Evolutionary conservation across 2,113 vertebrate species (phyloP).

Genomic region (Odontesthes bonariensis): DNA sequence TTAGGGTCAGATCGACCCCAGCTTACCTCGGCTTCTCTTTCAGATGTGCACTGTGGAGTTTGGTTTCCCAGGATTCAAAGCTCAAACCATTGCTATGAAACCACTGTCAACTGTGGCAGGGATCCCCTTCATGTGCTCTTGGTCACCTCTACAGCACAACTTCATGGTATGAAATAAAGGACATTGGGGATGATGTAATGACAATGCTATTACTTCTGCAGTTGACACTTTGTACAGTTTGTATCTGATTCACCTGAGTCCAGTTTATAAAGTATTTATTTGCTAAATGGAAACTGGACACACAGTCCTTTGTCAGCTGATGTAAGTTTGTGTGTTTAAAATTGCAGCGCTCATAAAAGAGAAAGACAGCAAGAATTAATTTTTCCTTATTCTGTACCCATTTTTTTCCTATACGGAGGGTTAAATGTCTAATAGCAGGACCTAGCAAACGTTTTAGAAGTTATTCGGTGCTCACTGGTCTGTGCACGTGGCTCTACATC

Average conservation of each 20-base stretch:
- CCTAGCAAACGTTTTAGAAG: too few relatives aligned
- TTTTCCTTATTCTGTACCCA: too few relatives aligned
- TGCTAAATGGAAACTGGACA: background rate
- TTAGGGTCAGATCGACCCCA: conserved; percentile 1
- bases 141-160: conserved; percentile 98
- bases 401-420: too few relatives aligned
- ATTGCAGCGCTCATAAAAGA: too few relatives aligned
- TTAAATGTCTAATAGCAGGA: too few relatives aligned
- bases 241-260: background rate
- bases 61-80: conserved; percentile 89
- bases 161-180: conserved; percentile 89
- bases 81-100: conserved; percentile 91
- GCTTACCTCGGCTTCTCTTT: conserved; percentile 35
- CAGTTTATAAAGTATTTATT: background rate
- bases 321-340: too few relatives aligned
- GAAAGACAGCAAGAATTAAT: too few relatives aligned
- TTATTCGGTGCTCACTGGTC: too few relatives aligned
- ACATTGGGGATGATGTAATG: background rate
- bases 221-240: background rate
- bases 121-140: conserved; percentile 99
- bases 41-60: conserved; percentile 94
- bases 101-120: conserved; percentile 94
- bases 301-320: too few relatives aligned
- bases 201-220: background rate
- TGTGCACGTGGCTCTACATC: too few relatives aligned